phyloP scores from a whole-genome alignment of 2,888 invertebrate genomes.

The Opisthograptis luteolata region DNA sequence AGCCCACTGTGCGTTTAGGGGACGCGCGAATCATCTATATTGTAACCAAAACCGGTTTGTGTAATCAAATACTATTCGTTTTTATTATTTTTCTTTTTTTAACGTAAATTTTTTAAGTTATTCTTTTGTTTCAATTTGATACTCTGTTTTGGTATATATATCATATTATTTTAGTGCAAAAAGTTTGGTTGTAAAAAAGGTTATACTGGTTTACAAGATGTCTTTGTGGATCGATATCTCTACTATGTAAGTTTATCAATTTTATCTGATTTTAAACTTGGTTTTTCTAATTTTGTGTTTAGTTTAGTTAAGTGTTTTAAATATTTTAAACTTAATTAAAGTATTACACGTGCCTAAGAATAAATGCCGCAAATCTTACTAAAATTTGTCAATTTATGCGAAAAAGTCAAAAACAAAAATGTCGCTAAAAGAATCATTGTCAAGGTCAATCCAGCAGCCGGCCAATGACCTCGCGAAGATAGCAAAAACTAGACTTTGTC shows the following conservation, averaged over 20 bases:
- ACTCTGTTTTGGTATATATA: conserved; percentile 26
- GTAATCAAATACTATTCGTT: conserved; percentile 3
- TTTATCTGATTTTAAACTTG: conserved; percentile 1
- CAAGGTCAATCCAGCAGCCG: conserved; percentile 36
- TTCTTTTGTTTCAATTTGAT: conserved; percentile 19
- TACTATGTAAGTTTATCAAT: conserved; percentile 1
- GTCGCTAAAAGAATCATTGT: conserved; percentile 2
- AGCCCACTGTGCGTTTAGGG: conserved; percentile 20
- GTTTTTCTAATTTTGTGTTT: too few relatives aligned
- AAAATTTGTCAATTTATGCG: neutral
- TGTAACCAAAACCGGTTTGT: conserved; percentile 28
- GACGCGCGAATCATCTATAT: conserved; percentile 21
- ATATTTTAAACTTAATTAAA: neutral
- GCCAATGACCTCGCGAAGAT: conserved; percentile 24
- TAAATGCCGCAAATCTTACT: neutral
- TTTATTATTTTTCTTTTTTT: conserved; percentile 6
- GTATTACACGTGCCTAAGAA: conserved; percentile 3
- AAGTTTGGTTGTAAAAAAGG: conserved; percentile 28
- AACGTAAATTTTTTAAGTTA: conserved; percentile 10
- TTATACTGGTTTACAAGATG: conserved; percentile 18
- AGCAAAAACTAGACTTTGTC: conserved; percentile 23
- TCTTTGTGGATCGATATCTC: conserved; percentile 10
- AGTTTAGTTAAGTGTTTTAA: too few relatives aligned
- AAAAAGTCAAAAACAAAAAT: too few relatives aligned
- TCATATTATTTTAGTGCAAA: conserved; percentile 17